Evolutionary conservation across 2,888 invertebrate species (phyloP).

Genomic region (Nomada ruficornis): DNA sequence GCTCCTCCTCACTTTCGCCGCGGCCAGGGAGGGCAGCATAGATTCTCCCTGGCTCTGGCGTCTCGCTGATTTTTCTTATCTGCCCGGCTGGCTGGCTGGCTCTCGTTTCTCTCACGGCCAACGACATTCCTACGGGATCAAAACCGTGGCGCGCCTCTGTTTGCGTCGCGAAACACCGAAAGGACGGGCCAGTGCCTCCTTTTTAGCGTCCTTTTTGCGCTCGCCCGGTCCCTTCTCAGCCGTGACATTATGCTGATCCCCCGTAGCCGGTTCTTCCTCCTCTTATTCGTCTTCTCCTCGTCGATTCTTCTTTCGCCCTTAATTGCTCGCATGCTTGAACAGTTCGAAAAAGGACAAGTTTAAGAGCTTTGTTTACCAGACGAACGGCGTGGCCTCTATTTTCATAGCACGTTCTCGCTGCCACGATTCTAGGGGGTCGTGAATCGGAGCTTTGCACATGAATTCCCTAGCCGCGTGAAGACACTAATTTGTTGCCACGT

Average conservation of each 20-base stretch:
- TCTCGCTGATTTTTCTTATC: conserved; percentile 53
- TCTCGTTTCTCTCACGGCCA: conserved; percentile 72
- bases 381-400: background rate
- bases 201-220: conserved; percentile 1
- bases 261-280: background rate
- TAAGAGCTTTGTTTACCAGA: background rate
- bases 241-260: conserved; percentile 14
- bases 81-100: conserved; percentile 33
- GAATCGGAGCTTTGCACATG: too few species aligned
- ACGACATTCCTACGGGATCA: conserved; percentile 76
- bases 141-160: conserved; percentile 57
- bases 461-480: too few species aligned
- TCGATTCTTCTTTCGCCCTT: too few species aligned
- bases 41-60: conserved; percentile 28
- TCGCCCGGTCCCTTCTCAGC: conserved; percentile 23
- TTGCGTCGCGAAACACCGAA: conserved; percentile 30
- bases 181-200: conserved; percentile 13
- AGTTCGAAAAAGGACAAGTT: background rate
- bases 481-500: too few species aligned
- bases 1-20: conserved; percentile 61
- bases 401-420: too few species aligned
- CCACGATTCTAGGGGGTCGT: too few species aligned
- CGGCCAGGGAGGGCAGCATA: conserved; percentile 37
- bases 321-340: too few species aligned
- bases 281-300: background rate